Evolutionary conservation across 1,140 invertebrate species (phyloP), one percentile per base, ranked within the genome.

Genomic region (Halyomorpha halys): DNA sequence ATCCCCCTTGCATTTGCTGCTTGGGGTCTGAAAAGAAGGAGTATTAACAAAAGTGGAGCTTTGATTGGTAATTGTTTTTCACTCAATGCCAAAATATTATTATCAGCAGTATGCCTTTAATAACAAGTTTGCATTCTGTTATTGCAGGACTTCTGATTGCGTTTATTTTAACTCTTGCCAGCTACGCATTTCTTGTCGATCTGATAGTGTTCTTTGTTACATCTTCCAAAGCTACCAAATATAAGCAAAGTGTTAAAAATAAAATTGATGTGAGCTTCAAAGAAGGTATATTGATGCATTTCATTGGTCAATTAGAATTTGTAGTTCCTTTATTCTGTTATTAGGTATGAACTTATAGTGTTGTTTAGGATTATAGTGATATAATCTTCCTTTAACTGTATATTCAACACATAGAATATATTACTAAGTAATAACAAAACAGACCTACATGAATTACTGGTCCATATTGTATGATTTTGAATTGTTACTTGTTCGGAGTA

Each of bases 191-290:
- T 73, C 73, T 89, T 19, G 79, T 80, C 27, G 83, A 83, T 70
- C 73, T 94, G 21, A 74, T 90, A 18, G 76, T 81, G 3, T 94
- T 94, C 73, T 94, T 94, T 72, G 70, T 92, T 2, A 81, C 86
- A 63, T 89, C 85, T 15, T 92, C 90, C 2, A 85, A 84, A 72
- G 89, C 85, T 1, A 94, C 91, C 4, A 92, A 90, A 72, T 90
- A 87, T 72, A 77, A 84, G 27, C 72, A 80, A 9, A 69, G 83
- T 44, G 71, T 79, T 61, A 96, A 96, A 73, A 79, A 74, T 45
- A 85, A 84, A 70, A 71, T 92, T 60, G 91, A 94, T 74, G 78
- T 78, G 49, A 84, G 91, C 69, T 89, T 85, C 69, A 91, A 89
- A 75, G 87, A 91, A 79, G 88, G 87, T 83, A 73, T 59, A 53